Conservation (phyloP, 2,113 vertebrate genomes). For the Himantopus leucocephalus region DNA sequence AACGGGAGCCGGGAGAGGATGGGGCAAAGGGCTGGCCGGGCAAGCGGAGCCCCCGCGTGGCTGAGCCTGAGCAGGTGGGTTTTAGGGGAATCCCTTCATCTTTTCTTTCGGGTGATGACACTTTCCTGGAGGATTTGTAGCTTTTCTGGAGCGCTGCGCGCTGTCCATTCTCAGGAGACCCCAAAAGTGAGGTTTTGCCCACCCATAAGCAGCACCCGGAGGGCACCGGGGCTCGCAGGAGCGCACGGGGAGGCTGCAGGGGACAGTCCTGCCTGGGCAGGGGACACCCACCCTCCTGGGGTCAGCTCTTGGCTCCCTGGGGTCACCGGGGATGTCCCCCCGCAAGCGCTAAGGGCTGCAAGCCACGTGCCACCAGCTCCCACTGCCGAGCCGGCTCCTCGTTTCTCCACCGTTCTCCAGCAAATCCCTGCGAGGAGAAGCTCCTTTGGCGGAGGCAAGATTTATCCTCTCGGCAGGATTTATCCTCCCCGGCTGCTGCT, state of each 20-base stretch:
- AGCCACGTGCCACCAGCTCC: fast-evolving
- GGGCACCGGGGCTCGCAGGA: fast-evolving
- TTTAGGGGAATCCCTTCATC: not conserved
- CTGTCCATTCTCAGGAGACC: fast-evolving
- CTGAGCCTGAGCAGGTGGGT: not conserved
- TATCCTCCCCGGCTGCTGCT: not conserved
- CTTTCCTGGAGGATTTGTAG: not conserved
- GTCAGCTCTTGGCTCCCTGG: fast-evolving
- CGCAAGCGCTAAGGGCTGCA: fast-evolving
- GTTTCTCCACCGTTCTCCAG: not conserved
- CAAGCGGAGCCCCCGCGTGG: not conserved
- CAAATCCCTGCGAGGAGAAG: not conserved
- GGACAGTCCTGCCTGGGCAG: not conserved
- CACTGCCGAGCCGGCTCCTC: fast-evolving
- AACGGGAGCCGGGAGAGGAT: not conserved
- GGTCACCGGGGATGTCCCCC: not conserved
- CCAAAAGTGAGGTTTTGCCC: not conserved
- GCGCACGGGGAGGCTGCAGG: not conserved
- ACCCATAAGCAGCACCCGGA: not conserved
- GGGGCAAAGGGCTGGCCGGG: not conserved
- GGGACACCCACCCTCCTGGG: not conserved
- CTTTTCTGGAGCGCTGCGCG: not conserved
- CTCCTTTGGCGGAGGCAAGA: not conserved
- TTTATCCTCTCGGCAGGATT: not conserved
- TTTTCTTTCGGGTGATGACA: not conserved